Conservation (phyloP, 2,113 vertebrate species). For the Etia nguti region DNA sequence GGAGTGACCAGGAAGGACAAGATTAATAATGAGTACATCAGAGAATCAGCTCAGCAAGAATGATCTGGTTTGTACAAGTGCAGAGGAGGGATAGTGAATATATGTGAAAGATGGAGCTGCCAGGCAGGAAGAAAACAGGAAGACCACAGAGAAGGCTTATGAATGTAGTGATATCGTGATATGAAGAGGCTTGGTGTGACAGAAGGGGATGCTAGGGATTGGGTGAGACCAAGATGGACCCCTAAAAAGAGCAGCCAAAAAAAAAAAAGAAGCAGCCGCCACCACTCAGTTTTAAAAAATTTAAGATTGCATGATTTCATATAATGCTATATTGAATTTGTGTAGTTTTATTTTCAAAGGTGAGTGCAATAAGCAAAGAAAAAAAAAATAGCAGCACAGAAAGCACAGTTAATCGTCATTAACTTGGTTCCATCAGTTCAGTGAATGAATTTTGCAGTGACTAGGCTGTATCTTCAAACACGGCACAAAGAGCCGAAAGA, state of each 20-base stretch:
- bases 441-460: neutral
- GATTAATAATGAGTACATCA: neutral
- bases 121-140: neutral
- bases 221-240: neutral
- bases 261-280: neutral
- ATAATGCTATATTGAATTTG: neutral
- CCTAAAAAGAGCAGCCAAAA: neutral
- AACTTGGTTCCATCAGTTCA: neutral
- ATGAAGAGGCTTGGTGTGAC: neutral
- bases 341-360: neutral
- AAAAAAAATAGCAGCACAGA: neutral
- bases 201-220: neutral
- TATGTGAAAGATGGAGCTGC: neutral
- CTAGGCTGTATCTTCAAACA: neutral
- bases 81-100: neutral
- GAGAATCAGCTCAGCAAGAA: neutral
- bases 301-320: neutral
- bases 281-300: neutral
- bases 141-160: neutral
- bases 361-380: neutral
- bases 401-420: neutral
- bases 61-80: neutral
- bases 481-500: neutral
- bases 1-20: neutral
- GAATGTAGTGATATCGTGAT: neutral